Conservation (phyloP, 64 coral and sea anemone genomes). For the Stichodactyla mertensii region DNA sequence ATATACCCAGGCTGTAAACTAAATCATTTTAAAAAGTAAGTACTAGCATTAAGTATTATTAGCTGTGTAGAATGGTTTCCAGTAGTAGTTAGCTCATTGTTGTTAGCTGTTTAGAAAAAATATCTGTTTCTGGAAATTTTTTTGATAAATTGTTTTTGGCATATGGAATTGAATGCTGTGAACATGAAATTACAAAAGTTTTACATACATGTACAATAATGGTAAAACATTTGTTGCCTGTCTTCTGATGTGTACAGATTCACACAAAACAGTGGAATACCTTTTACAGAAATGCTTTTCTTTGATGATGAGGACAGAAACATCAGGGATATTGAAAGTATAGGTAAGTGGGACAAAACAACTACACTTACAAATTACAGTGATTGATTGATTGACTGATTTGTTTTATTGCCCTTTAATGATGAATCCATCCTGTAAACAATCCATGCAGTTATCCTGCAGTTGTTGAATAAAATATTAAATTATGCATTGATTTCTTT, state of each 20-base stretch:
- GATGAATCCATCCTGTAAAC: too few species aligned
- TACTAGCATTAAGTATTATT: neutral
- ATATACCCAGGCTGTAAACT: constrained; percentile 84
- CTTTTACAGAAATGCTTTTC: constrained; percentile 75
- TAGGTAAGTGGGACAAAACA: constrained; percentile 36
- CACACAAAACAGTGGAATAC: constrained; percentile 55
- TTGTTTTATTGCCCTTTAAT: neutral
- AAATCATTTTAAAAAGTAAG: constrained; percentile 83
- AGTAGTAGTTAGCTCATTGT: neutral
- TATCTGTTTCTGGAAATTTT: too few species aligned
- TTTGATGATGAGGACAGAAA: constrained; percentile 98
- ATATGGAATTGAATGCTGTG: too few species aligned
- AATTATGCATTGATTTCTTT: neutral
- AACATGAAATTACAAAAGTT: too few species aligned
- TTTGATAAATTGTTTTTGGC: too few species aligned
- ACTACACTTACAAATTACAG: neutral
- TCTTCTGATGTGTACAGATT: constrained; percentile 34
- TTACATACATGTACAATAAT: too few species aligned
- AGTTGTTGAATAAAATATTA: too few species aligned
- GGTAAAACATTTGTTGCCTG: neutral
- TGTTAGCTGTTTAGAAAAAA: too few species aligned
- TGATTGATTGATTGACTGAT: neutral
- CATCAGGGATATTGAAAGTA: constrained; percentile 51
- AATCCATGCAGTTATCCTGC: too few species aligned
- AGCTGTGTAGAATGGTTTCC: neutral